Percentiles rank a stretch among this genome's conserved stretches.
Conservation (phyloP, 2,888 invertebrate genomes). For the Herminia tarsipennalis region DNA sequence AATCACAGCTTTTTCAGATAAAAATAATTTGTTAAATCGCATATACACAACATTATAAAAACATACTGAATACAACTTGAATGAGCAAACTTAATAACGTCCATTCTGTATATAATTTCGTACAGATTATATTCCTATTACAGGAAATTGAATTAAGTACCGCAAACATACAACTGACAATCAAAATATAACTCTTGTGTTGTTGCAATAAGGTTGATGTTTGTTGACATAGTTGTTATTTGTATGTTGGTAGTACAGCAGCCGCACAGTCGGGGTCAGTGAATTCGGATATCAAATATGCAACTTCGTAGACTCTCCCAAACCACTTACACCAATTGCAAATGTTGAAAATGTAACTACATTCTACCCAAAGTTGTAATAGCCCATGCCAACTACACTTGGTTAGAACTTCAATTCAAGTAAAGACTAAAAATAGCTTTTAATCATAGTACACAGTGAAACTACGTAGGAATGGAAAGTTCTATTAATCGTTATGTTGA, state of each 20-base stretch:
- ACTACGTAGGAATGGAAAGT: constrained; percentile 2
- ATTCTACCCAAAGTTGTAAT: constrained; percentile 35
- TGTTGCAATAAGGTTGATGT: constrained; percentile 24
- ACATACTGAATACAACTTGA: constrained; percentile 10
- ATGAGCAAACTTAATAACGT: constrained; percentile 25
- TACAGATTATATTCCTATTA: constrained; percentile 48
- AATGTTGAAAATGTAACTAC: constrained; percentile 48
- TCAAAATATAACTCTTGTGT: constrained; percentile 12
- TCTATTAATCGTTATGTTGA: constrained; percentile 5
- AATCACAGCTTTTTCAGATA: too few species aligned
- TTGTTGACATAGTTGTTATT: constrained; percentile 12
- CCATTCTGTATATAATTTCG: constrained; percentile 40
- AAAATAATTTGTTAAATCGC: too few species aligned
- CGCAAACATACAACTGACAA: constrained; percentile 17
- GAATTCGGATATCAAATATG: constrained; percentile 62
- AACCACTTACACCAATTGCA: constrained; percentile 67
- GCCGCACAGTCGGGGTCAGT: constrained; percentile 40
- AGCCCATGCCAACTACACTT: constrained; percentile 14
- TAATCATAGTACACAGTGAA: constrained; percentile 12
- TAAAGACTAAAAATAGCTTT: constrained; percentile 13
- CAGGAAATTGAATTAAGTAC: constrained; percentile 46
- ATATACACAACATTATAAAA: not conserved
- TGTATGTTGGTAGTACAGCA: constrained; percentile 23
- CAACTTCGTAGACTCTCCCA: constrained; percentile 55
- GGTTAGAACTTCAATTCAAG: too few species aligned